Evolutionary conservation across 2,888 invertebrate genomes (phyloP).

Genomic region (Chironomus riparius): DNA sequence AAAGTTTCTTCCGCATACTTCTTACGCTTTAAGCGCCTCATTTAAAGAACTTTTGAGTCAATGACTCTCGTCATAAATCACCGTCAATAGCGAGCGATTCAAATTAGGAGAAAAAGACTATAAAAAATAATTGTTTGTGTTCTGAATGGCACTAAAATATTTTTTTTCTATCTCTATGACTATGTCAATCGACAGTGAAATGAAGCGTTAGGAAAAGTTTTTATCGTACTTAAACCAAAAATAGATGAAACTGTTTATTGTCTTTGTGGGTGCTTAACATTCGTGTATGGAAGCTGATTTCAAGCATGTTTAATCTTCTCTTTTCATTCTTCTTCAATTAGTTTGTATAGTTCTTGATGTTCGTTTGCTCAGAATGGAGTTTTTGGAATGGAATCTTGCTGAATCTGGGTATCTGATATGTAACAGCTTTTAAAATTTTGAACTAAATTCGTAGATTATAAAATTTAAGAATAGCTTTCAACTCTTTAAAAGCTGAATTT

Average conservation of each 20-base stretch:
- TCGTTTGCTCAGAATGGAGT: too few species aligned
- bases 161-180: too few species aligned
- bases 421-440: too few species aligned
- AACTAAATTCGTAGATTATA: too few species aligned
- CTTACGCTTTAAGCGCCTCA: background rate
- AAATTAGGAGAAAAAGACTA: background rate
- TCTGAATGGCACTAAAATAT: background rate
- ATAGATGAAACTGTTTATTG: background rate
- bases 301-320: too few species aligned
- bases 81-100: background rate
- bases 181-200: background rate
- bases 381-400: too few species aligned
- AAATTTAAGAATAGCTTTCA: too few species aligned
- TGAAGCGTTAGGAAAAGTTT: background rate
- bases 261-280: background rate
- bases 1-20: background rate
- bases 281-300: too few species aligned
- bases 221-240: background rate
- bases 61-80: conserved; percentile 2
- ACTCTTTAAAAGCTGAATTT: too few species aligned
- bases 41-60: background rate
- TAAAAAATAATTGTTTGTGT: background rate
- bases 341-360: background rate
- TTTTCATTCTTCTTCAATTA: background rate
- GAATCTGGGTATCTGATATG: too few species aligned